Evolutionary conservation across 1,140 invertebrate genomes (phyloP).

Genomic region (Doryteuthis pealeii): DNA sequence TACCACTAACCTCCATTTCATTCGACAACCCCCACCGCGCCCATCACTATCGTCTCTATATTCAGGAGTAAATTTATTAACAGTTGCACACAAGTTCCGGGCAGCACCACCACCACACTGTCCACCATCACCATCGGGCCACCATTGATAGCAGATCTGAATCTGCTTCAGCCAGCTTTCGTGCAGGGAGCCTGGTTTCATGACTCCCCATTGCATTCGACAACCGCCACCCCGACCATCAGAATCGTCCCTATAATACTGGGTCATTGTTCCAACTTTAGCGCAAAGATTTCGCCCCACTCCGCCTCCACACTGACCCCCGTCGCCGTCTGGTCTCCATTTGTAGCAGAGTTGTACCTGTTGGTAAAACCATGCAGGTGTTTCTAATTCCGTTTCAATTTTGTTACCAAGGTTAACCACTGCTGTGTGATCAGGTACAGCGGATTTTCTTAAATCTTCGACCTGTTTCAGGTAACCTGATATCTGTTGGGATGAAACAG

Average conservation of each 20-base stretch:
- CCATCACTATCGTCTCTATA: conserved; percentile 29
- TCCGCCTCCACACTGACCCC: conserved; percentile 26
- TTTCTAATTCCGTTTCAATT: conserved; percentile 13
- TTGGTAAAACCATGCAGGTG: conserved; percentile 23
- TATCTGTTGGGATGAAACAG: too few species aligned
- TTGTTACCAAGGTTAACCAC: conserved; percentile 18
- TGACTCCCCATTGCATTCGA: conserved; percentile 27
- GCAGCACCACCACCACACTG: conserved; percentile 25
- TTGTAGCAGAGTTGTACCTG: conserved; percentile 26
- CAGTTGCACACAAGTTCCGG: conserved; percentile 20
- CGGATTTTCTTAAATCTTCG: neutral
- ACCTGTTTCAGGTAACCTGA: neutral
- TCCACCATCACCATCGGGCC: conserved; percentile 25
- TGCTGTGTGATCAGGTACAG: neutral
- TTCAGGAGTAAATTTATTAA: conserved; percentile 18
- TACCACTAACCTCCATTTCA: conserved; percentile 26
- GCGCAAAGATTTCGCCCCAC: conserved; percentile 25
- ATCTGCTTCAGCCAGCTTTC: conserved; percentile 19
- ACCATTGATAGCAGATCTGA: conserved; percentile 28
- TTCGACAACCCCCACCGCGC: conserved; percentile 21
- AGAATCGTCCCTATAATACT: conserved; percentile 25
- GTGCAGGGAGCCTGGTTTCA: neutral
- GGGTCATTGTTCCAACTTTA: conserved; percentile 18
- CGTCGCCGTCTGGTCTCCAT: conserved; percentile 27
- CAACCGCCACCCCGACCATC: conserved; percentile 26